Base-by-base conservation (phyloP, 2,113 vertebrate species). In the Rattus rattus region DNA sequence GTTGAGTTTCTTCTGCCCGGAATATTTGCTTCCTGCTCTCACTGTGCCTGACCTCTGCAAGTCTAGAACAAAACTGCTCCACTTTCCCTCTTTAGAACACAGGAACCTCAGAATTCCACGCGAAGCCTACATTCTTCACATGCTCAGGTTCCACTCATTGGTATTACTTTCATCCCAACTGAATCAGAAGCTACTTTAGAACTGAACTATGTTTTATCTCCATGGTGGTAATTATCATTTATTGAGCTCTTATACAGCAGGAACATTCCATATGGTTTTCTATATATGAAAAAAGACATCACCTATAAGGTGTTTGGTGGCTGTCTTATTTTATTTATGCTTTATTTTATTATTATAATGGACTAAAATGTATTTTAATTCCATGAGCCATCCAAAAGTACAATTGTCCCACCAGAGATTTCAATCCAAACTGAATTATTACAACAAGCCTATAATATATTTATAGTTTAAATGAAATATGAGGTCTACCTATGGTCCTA, bases 41-140 rank as follows among this genome's bases (percentile, higher is more conserved):
- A 80, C 24, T 33, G 39, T 47, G 56, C n/a, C 33, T 94, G 76
- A 75, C 49, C 67, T 95, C 96, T 88, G n/a, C 33, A 20, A 91
- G 92, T 70, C 69, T 75, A 85, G 75, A 91, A 75, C 81, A 97
- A 91, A 67, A 61, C 86, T 94, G 61, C 52, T 96, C 36, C 65
- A 70, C 49, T 76, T 92, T 94, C n/a, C 36, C 94, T 88, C n/a
- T 84, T 63, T 69, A 93, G 47, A 88, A 91, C 56, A 91, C 7
- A 49, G 87, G 28, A 90, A 86, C 12, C n/a, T 93, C 47, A 94
- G 70, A 75, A 91, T 30, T 59, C 63, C 33, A 72, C 5, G 49
- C 12, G 67, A 43, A 94, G 33, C 30, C 33, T 33, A 75, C 19
- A 65, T 88, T 88, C 49, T 91, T 91, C 67, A 79, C n/a, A 80